Evolutionary conservation across 2,113 vertebrate species (phyloP).

Genomic region (Albula goreensis): DNA sequence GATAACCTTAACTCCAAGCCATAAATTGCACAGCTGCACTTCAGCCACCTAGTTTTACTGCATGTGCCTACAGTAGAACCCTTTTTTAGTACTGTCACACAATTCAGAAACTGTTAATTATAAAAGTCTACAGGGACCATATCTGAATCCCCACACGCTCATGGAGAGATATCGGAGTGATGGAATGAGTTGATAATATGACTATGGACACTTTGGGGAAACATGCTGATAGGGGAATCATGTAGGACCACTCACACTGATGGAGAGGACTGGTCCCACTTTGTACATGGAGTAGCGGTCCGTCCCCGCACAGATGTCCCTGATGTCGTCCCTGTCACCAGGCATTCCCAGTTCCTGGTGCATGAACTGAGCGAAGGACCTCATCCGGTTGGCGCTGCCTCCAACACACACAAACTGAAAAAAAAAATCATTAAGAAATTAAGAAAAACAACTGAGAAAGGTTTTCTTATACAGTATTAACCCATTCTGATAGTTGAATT

Average conservation of each 20-base stretch:
- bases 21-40: no score
- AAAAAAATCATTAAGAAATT: constrained; percentile 51
- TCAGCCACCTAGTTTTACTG: no score
- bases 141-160: not conserved
- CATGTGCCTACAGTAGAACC: no score
- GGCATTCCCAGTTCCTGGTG: constrained; percentile 72
- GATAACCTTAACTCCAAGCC: no score
- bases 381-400: constrained; percentile 81
- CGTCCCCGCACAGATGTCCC: constrained; percentile 76
- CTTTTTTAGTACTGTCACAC: no score
- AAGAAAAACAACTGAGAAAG: constrained; percentile 21
- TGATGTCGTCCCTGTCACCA: constrained; percentile 59
- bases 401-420: constrained; percentile 82
- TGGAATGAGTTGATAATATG: not conserved
- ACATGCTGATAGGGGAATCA: not conserved
- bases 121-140: not conserved
- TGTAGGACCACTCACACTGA: constrained; percentile 72
- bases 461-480: not conserved
- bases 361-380: constrained; percentile 79
- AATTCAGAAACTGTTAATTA: no score
- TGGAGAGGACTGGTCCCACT: constrained; percentile 79
- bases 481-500: no score
- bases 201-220: not conserved
- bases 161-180: not conserved
- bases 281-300: constrained; percentile 84